Conservation (phyloP, 1,140 invertebrate species). For the Lycorma delicatula region DNA sequence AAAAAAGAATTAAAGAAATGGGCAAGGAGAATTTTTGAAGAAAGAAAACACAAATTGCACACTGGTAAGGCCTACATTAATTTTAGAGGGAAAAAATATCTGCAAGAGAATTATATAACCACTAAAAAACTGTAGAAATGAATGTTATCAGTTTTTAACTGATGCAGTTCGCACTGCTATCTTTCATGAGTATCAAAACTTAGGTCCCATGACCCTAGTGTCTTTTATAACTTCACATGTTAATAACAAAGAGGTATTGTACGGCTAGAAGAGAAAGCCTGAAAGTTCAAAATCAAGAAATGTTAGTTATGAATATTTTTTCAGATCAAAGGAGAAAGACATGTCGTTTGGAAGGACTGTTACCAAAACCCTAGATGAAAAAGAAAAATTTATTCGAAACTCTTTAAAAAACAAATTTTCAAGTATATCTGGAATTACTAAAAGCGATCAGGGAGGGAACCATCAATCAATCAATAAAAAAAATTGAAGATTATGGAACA, state of each 20-base stretch:
- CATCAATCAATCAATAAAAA: not conserved
- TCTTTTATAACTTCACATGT: not conserved
- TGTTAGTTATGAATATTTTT: slow-evolving; percentile 3
- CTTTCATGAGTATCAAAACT: not conserved
- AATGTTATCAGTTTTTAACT: not conserved
- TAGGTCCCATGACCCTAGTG: not conserved
- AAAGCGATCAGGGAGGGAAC: not conserved
- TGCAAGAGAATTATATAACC: not conserved
- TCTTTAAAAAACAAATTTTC: slow-evolving; percentile 3
- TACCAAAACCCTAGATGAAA: slow-evolving; percentile 14
- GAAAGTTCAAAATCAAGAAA: not conserved
- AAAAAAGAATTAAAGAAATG: not conserved
- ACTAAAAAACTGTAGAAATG: not conserved
- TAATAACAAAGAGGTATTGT: not conserved
- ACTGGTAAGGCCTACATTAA: not conserved
- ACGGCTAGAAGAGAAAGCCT: not conserved
- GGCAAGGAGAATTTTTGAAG: not conserved
- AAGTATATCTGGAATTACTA: not conserved
- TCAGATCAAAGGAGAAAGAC: slow-evolving; percentile 10
- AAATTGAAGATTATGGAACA: not conserved
- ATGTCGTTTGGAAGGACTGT: slow-evolving; percentile 13
- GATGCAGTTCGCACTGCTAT: not conserved
- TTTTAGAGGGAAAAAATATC: not conserved
- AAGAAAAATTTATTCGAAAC: slow-evolving; percentile 14
- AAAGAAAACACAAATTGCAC: not conserved